A percentile compares a stretch with the other conserved stretches of the same genome.
These are phyloP conservation scores for Nestor notabilis DNA, from an alignment of 2,113 vertebrate genomes.

Conservation along the genomic window DNA sequence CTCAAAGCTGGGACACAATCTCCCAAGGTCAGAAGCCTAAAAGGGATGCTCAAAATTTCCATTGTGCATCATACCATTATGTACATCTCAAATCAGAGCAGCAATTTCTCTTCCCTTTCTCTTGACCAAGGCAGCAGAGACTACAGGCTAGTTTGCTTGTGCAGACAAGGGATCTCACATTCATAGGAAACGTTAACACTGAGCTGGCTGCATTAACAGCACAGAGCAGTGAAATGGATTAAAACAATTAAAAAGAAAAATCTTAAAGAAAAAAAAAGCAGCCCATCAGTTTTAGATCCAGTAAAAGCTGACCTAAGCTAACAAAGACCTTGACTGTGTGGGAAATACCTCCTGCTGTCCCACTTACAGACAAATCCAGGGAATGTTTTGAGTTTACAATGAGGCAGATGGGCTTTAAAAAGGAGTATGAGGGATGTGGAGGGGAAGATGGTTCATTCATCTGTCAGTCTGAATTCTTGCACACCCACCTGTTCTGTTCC, in stretches of 20 bases:
- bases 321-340: background rate
- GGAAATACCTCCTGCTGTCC: background rate
- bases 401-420: background rate
- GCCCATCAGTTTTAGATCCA: background rate
- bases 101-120: background rate
- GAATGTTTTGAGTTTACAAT: background rate
- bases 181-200: background rate
- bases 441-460: background rate
- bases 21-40: background rate
- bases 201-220: background rate
- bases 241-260: background rate
- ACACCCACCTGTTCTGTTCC: slow-evolving; percentile 26
- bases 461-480: background rate
- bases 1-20: background rate
- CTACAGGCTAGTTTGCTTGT: background rate
- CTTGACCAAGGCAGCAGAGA: background rate
- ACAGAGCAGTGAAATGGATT: background rate
- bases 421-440: background rate
- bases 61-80: background rate
- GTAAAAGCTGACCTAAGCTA: background rate
- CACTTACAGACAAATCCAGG: background rate
- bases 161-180: background rate
- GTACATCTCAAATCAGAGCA: background rate
- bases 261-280: background rate
- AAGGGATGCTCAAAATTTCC: background rate